Evolutionary conservation across 2,113 vertebrate species (phyloP).

Genomic region (Fulmarus glacialis): DNA sequence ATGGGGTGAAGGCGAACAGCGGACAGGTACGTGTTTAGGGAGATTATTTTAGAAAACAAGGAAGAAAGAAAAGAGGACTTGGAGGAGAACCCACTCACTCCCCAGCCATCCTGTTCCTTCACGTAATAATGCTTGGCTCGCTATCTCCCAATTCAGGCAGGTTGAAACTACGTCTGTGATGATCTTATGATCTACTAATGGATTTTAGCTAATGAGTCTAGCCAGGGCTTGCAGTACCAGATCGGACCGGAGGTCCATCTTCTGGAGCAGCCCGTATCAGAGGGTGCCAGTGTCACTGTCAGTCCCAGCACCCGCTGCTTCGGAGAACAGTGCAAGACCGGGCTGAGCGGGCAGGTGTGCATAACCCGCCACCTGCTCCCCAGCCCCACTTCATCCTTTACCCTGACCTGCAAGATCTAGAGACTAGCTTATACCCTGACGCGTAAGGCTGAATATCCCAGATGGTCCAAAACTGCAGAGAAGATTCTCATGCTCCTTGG

Average conservation of each 20-base stretch:
- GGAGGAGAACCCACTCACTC: background rate
- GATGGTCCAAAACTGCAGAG: background rate
- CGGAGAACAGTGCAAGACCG: accelerated
- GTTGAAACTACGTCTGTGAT: background rate
- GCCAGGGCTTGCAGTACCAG: background rate
- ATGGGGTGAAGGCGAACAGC: background rate
- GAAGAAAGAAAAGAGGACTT: background rate
- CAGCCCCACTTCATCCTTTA: background rate
- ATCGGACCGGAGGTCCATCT: background rate
- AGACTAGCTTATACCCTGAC: background rate
- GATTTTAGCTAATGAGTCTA: background rate
- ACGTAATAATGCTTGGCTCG: accelerated
- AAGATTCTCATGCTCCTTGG: background rate
- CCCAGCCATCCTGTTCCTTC: background rate
- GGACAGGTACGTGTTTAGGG: background rate
- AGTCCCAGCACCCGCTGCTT: background rate
- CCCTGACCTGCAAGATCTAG: background rate
- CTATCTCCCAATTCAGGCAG: background rate
- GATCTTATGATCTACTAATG: background rate
- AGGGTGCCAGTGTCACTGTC: background rate
- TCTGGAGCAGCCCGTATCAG: background rate
- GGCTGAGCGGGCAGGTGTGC: background rate
- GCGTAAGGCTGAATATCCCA: background rate
- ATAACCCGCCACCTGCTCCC: accelerated
- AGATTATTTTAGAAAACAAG: background rate